Percentiles rank a stretch among this genome's conserved stretches.
Evolutionary conservation across 2,113 vertebrate genomes (phyloP).

Genomic region (Orycteropus afer): DNA sequence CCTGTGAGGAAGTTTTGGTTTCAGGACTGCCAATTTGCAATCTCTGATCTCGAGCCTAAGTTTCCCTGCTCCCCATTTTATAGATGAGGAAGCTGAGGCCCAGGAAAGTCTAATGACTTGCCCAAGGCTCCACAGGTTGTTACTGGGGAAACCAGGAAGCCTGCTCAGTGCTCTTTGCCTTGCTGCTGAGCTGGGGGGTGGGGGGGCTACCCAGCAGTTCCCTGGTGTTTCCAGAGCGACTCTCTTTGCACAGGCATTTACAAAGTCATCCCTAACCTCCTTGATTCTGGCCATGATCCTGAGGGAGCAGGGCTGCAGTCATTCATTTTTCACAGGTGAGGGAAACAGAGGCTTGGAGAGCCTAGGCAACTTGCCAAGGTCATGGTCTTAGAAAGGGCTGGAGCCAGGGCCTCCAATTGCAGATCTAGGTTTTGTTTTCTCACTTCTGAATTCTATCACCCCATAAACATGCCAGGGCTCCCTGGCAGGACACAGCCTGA

Average conservation of each 20-base stretch:
- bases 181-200: not conserved
- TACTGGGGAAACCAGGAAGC: not conserved
- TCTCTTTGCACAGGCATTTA: not conserved
- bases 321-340: not conserved
- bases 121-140: not conserved
- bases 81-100: not conserved
- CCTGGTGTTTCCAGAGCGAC: not conserved
- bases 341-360: not conserved
- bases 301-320: not conserved
- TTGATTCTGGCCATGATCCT: not conserved
- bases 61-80: not conserved
- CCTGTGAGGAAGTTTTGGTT: not conserved
- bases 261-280: not conserved
- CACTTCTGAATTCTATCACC: not conserved
- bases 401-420: not conserved
- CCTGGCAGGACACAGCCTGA: not conserved
- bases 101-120: not conserved
- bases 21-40: not conserved
- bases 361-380: not conserved
- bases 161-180: not conserved
- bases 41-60: not conserved
- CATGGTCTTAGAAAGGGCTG: not conserved
- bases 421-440: not conserved
- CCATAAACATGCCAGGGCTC: conserved; percentile 22
- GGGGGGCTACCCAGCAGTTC: not conserved